Base-by-base conservation (phyloP, 2,797 vertebrate species). In the Chromobotia macracanthus region DNA sequence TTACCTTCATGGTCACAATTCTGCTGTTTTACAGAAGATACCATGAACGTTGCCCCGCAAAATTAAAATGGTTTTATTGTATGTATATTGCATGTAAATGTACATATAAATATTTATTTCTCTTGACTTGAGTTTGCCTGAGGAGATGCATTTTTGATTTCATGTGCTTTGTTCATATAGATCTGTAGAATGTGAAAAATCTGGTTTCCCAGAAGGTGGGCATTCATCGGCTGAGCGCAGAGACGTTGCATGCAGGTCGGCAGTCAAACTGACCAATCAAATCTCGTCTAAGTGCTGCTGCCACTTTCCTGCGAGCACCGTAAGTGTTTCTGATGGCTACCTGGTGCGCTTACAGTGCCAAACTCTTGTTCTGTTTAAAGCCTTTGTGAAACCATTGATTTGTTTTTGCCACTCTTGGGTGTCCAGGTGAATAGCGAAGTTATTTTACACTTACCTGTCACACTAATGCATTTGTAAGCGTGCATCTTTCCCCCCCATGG, bases 251-350 rank as follows among this genome's bases (percentile, higher is more conserved):
- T 94, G 94, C 92, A 91, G 91, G 92, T 89, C 87, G 65, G 86
- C 91, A 86, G 89, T 91, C 90, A 94, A 91, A 90, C 93, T 91
- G 82, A 87, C 93, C 88, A 93, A 91, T 94, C 95, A 94, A 91
- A 92, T 90, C 82, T 90, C 94, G 86, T 94, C 91, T 82, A 94
- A 94, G 92, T 94, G 94, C 93, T 89, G 92, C 92, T 93, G 94
- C 90, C 88, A 93, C 92, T 91, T 95, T 72, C 88, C 95, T 58
- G 90, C 93, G 68, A 87, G 92, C 93, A 92, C 94, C 87, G 97
- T 99, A 98, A 98, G 97, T 97, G 88, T 84, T 83, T 84, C 82
- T 84, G 53, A 75, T 55, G 35, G 75, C 83, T 60, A 35, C 72
- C 77, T 31, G 50, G 19, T 82, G 83, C 63, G 44, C 74, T 66